A percentile compares a stretch with the other conserved stretches of the same genome.
Conservation (phyloP, 2,888 invertebrate genomes). For the Acleris laterana region DNA sequence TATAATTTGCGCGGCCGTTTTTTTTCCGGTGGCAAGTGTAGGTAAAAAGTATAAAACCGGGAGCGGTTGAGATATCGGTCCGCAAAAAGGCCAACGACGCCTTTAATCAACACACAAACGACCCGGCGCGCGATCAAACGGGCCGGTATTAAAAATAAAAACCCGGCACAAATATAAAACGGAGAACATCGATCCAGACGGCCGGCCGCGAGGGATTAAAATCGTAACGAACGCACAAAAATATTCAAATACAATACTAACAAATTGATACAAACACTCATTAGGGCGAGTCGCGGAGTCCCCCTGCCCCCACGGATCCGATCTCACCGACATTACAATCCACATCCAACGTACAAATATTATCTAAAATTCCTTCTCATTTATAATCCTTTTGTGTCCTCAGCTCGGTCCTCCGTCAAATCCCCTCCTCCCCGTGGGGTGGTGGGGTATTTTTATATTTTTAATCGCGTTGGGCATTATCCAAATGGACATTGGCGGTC, state of each 20-base stretch:
- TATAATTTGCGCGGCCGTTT: slow-evolving; percentile 29
- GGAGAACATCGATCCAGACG: slow-evolving; percentile 75
- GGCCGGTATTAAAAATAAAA: slow-evolving; percentile 59
- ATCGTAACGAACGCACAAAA: slow-evolving; percentile 82
- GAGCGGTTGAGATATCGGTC: slow-evolving; percentile 49
- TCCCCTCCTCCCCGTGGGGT: slow-evolving; percentile 52
- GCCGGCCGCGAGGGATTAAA: slow-evolving; percentile 79
- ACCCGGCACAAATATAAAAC: slow-evolving; percentile 66
- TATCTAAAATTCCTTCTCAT: slow-evolving; percentile 86
- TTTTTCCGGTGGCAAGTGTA: slow-evolving; percentile 42
- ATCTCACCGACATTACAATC: slow-evolving; percentile 81
- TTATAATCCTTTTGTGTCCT: slow-evolving; percentile 85
- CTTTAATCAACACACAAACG: slow-evolving; percentile 74
- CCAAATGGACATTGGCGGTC: slow-evolving; percentile 84
- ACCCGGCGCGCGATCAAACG: slow-evolving; percentile 67
- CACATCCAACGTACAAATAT: slow-evolving; percentile 84
- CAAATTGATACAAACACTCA: slow-evolving; percentile 85
- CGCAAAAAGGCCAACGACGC: slow-evolving; percentile 58
- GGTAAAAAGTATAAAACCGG: slow-evolving; percentile 49
- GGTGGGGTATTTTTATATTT: slow-evolving; percentile 83
- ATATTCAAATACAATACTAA: slow-evolving; percentile 85
- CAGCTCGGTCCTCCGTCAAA: slow-evolving; percentile 83
- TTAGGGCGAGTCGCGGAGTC: slow-evolving; percentile 76
- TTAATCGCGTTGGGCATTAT: slow-evolving; percentile 85
- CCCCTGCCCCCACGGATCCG: slow-evolving; percentile 56